These are phyloP conservation scores for Tupaia chinensis DNA, from an alignment of 2,113 vertebrate genomes.

Conservation along the genomic window DNA sequence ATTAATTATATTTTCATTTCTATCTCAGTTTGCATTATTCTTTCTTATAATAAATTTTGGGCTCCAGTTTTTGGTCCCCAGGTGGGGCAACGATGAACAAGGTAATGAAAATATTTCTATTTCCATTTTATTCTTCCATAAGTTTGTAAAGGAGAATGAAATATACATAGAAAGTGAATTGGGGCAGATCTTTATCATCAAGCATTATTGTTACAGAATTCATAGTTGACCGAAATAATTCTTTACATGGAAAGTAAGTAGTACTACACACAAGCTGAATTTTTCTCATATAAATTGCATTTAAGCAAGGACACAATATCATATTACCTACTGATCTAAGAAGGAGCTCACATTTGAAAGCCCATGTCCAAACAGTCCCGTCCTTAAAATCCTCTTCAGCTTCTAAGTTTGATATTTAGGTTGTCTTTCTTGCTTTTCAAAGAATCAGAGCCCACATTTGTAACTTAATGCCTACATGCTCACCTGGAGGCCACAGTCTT, in stretches of 20 bases:
- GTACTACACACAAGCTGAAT: background rate
- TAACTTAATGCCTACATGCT: too few relatives aligned
- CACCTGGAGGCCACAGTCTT: fast-evolving
- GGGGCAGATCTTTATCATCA: background rate
- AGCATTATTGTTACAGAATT: background rate
- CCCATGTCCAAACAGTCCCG: background rate
- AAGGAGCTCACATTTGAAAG: background rate
- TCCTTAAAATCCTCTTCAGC: background rate
- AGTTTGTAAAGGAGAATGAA: background rate
- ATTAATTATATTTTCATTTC: background rate
- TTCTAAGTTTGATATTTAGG: background rate
- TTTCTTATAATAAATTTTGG: background rate
- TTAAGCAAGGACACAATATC: background rate
- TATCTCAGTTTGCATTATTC: background rate
- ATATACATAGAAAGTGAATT: background rate
- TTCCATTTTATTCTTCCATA: background rate
- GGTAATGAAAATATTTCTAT: background rate
- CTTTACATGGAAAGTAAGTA: background rate
- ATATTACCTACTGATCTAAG: background rate
- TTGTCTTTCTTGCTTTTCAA: background rate
- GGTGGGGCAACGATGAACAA: background rate
- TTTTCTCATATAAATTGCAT: background rate
- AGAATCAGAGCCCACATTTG: background rate
- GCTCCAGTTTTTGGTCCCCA: background rate
- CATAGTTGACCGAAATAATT: background rate